Base-by-base conservation (phyloP, 1,140 invertebrate genomes). In the Drosophila eugracilis region DNA sequence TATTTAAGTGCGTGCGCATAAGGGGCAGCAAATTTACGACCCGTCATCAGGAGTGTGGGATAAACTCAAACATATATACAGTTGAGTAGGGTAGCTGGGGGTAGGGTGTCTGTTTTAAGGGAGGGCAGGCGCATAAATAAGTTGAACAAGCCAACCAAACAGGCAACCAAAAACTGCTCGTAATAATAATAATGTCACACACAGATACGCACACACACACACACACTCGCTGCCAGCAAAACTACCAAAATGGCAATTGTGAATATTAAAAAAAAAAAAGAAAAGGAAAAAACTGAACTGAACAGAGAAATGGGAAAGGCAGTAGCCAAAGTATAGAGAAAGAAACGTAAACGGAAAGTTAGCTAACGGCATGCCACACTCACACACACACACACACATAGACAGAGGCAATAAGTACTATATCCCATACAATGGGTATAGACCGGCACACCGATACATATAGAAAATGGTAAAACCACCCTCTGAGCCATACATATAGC, bases 231-330 rank as follows among this genome's bases (percentile, higher is more conserved):
- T 32, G 6, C 49, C 21, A 30, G 77, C 42, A 70, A 78, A 86
- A 88, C 83, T 88, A 88, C 78, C 83, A 62, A 88, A 88, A 88
- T 89, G 78, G 84, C 83, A 88, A 88, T 88, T 88, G 83, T 88
- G 83, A 88, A 88, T 88, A 88, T 88, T 83, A 88, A 88, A 88
- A 88, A 86, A 76, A 78, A 53, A 75, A 39, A 57, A 39, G 48
- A 4, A 42, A 49, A 21, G 32, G 71, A 30, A 49, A 30, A 21
- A 45, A 58, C 42, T 21, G 47, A 63, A 39, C 65, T 49, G 34
- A 32, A 45, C 21, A 44, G 42, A 26, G 42, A 45, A 45, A 71
- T 32, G 26, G 45, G 62, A 50, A 17, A 36, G 26, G 37, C 36
- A n/a, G 24, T 17, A 45, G 42, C 55, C 50, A 80, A 76, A 65